phyloP scores from a whole-genome alignment of 2,888 invertebrate species.

The Diarsia brunnea region DNA sequence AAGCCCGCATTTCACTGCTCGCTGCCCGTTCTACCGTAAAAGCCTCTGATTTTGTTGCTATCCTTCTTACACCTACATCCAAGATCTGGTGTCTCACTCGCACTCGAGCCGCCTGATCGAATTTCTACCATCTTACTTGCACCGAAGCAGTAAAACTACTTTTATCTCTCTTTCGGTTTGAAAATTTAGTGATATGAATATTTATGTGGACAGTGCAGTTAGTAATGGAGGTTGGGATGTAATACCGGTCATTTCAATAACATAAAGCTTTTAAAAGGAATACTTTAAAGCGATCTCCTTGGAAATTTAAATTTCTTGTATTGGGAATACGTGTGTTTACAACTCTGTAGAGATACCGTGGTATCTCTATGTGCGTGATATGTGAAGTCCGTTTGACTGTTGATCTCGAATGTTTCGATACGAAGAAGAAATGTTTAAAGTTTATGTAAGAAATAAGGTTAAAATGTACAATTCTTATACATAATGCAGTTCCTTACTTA shows the following conservation, averaged over 20 bases:
- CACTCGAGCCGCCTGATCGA: constrained; percentile 85
- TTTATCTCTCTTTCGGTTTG: constrained; percentile 87
- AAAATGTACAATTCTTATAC: constrained; percentile 11
- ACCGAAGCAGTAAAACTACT: constrained; percentile 88
- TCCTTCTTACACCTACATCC: constrained; percentile 75
- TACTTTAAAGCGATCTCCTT: constrained; percentile 76
- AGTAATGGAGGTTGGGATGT: constrained; percentile 84
- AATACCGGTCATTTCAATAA: constrained; percentile 84
- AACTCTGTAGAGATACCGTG: constrained; percentile 60
- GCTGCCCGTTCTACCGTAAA: constrained; percentile 90
- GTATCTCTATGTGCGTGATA: constrained; percentile 60
- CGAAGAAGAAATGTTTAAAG: constrained; percentile 34
- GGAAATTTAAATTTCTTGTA: constrained; percentile 73
- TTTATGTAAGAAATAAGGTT: constrained; percentile 17
- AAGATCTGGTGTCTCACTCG: constrained; percentile 74
- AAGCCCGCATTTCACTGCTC: constrained; percentile 89
- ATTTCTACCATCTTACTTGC: constrained; percentile 90
- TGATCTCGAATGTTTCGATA: constrained; percentile 50
- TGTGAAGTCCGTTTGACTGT: constrained; percentile 56
- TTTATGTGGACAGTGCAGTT: constrained; percentile 86
- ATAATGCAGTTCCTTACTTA: not conserved
- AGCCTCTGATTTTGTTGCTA: constrained; percentile 86
- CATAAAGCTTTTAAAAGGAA: constrained; percentile 81
- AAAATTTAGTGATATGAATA: constrained; percentile 89
- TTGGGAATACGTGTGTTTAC: constrained; percentile 65